These are phyloP conservation scores for Creontiades dilutus DNA, from an alignment of 2,888 invertebrate species.

Conservation along the genomic window DNA sequence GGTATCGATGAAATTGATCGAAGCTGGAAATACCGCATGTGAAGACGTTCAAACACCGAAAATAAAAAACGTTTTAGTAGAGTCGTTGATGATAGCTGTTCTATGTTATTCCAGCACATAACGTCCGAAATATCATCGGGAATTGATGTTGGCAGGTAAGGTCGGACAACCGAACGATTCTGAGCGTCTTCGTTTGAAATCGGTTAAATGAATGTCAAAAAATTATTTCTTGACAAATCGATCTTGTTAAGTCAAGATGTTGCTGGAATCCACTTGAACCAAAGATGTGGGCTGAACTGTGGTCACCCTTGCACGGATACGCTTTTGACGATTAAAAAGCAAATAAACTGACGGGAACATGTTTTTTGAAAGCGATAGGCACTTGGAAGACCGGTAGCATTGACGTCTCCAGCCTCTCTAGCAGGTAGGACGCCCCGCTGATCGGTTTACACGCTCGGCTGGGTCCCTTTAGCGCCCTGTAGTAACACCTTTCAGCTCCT, in stretches of 20 bases:
- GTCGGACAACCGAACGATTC: no score
- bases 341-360: not conserved
- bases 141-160: no score
- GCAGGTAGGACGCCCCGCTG: conserved; percentile 48
- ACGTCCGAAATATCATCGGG: no score
- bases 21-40: conserved; percentile 1
- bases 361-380: conserved; percentile 10
- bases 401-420: not conserved
- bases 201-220: no score
- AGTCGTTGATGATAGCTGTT: no score
- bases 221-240: no score
- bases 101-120: no score
- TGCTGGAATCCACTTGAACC: no score
- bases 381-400: not conserved
- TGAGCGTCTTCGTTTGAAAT: no score
- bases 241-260: no score
- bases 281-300: not conserved
- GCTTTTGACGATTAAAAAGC: not conserved
- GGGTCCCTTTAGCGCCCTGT: conserved; percentile 10
- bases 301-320: not conserved
- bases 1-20: conserved; percentile 29
- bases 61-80: no score
- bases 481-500: conserved; percentile 50
- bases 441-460: conserved; percentile 49
- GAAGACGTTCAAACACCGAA: not conserved